phyloP scores from a whole-genome alignment of 2,888 invertebrate genomes.

The Seira ritae region DNA sequence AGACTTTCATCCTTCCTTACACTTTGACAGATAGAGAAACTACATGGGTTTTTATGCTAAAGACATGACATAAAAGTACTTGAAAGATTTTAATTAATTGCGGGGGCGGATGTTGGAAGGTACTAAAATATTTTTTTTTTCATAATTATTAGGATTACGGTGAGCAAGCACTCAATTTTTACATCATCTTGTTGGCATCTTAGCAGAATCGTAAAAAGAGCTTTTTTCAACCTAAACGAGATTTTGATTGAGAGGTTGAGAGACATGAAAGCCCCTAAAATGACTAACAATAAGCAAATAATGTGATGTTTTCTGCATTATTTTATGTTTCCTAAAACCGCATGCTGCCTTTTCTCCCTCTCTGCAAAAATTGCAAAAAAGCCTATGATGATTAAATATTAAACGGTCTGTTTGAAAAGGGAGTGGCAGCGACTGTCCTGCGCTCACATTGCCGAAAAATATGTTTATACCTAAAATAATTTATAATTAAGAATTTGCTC shows the following conservation, averaged over 20 bases:
- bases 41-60: no score
- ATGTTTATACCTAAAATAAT: not conserved
- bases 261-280: no score
- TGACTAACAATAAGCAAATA: no score
- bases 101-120: not conserved
- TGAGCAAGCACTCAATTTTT: not conserved
- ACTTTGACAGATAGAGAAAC: no score
- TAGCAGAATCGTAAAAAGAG: not conserved
- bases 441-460: not conserved
- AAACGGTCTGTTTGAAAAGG: conserved; percentile 41
- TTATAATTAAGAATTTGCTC: not conserved
- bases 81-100: not conserved
- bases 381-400: conserved; percentile 29
- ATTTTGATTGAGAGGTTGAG: no score
- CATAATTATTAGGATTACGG: not conserved
- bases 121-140: not conserved
- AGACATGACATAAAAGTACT: no score
- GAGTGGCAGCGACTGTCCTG: conserved; percentile 20
- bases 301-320: no score
- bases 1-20: no score
- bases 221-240: no score
- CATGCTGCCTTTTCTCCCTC: no score
- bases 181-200: not conserved
- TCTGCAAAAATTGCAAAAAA: no score
- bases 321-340: no score